Base-by-base conservation (phyloP, 2,797 vertebrate genomes). In the Melanotaenia boesemani region DNA sequence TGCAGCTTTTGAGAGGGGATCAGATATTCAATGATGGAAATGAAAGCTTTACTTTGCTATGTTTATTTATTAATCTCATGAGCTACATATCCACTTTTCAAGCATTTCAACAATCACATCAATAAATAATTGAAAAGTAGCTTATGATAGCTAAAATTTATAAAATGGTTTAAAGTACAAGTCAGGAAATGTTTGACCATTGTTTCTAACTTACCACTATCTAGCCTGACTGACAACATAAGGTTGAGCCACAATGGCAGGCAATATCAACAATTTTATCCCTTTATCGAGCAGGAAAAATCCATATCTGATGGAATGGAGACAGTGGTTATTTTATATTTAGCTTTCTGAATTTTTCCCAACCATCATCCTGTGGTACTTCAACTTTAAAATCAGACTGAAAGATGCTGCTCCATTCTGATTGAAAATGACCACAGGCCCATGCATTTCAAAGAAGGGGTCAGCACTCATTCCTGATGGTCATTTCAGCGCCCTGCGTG, bases 1-100 rank as follows among this genome's bases (percentile, higher is more conserved):
- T 82, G 85, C 85, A 83, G 88, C 80, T 86, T 85, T 79, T 70
- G 77, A 46, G 85, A 83, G 79, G 78, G 76, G 65, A 79, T 79
- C 70, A 83, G 75, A 81, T 74, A 77, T 46, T 59, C 37, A 80
- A 72, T 58, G 83, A 77, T 82, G 61, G 77, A 81, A 83, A 81
- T 62, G 63, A 54, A 54, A 50, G 70, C 68, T 84, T 82, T 72
- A 76, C 13, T 56, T 16, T 26, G 54, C 63, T 7, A 16, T 52
- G 59, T 67, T 79, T 46, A 15, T 20, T 77, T 74, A 72, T 75
- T 73, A 55, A 74, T 64, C 61, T 44, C 44, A 15, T 5, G 46
- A 28, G 58, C 73, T 24, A 44, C 59, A 18, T 56, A 61, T 81
- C 63, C 4, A 56, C 26, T 52, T 76, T 65, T 44, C 1, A 50